A percentile compares a stretch with the other conserved stretches of the same genome.
These are phyloP conservation scores for Drosophila subquinaria DNA, from an alignment of 2,888 invertebrate genomes.

Conservation along the genomic window DNA sequence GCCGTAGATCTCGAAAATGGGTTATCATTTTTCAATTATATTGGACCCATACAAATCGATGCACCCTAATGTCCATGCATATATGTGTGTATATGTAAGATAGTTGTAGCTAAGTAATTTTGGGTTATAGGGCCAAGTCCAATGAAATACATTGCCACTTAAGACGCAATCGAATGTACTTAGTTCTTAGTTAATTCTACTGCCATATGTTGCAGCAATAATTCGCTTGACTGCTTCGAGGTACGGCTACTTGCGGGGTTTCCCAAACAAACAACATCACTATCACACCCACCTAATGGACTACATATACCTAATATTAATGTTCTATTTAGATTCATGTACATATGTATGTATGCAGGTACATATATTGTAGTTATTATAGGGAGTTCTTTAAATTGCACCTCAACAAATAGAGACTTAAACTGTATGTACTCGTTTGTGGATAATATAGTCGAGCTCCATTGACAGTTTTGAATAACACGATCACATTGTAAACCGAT, in stretches of 20 bases:
- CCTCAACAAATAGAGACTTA: neutral
- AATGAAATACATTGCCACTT: constrained; percentile 60
- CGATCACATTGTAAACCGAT: constrained; percentile 44
- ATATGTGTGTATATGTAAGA: neutral
- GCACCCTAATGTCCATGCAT: too few species aligned
- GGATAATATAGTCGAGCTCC: constrained; percentile 15
- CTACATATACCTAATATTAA: neutral
- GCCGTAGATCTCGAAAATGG: too few species aligned
- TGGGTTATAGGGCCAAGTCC: constrained; percentile 67
- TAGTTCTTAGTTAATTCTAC: constrained; percentile 53
- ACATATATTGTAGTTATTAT: neutral
- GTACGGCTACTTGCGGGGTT: constrained; percentile 58
- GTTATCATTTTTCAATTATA: too few species aligned
- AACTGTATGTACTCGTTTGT: neutral
- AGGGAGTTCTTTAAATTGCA: constrained; percentile 24
- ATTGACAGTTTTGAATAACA: constrained; percentile 44
- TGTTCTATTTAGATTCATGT: neutral
- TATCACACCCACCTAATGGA: neutral
- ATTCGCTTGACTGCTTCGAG: constrained; percentile 61
- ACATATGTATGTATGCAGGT: too few species aligned
- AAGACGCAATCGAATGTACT: constrained; percentile 55
- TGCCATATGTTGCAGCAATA: constrained; percentile 62
- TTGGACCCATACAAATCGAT: too few species aligned
- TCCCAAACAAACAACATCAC: constrained; percentile 26
- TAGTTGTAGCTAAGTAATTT: constrained; percentile 34